Conservation (phyloP, 2,113 vertebrate species). For the Rhagologus leucostigma region DNA sequence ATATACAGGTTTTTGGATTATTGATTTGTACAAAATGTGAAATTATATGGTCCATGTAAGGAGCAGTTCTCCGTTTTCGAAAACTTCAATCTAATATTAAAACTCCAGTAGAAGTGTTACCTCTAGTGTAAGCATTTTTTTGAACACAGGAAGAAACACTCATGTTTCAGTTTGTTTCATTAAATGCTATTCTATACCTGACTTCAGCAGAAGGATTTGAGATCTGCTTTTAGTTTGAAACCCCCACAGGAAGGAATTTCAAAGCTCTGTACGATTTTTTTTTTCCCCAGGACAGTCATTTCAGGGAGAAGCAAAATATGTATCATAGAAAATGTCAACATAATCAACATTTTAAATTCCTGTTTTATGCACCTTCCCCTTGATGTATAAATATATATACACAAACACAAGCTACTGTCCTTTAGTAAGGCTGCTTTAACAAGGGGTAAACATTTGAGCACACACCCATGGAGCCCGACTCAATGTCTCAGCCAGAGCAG, state of each 20-base stretch:
- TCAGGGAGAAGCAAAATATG: not conserved
- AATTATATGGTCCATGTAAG: not conserved
- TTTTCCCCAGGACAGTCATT: not conserved
- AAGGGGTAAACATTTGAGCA: not conserved
- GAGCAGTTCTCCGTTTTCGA: not conserved
- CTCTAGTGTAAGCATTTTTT: not conserved
- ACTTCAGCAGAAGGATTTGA: constrained; percentile 36
- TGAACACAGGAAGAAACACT: not conserved
- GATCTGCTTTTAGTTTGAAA: not conserved
- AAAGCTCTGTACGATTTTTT: not conserved
- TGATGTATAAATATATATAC: not conserved
- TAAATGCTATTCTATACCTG: not conserved
- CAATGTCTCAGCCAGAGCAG: not conserved
- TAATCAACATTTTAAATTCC: not conserved
- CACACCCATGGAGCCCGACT: not conserved
- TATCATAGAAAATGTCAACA: not conserved
- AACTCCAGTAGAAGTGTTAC: not conserved
- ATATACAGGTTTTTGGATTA: not conserved
- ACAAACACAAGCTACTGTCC: not conserved
- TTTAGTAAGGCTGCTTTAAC: not conserved
- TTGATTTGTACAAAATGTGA: not conserved
- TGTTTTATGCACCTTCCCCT: not conserved
- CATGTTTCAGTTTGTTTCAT: not conserved
- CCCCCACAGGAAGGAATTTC: not conserved
- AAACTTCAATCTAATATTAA: not conserved